Conservation (phyloP, 1,140 invertebrate genomes). For the Pinna nobilis region DNA sequence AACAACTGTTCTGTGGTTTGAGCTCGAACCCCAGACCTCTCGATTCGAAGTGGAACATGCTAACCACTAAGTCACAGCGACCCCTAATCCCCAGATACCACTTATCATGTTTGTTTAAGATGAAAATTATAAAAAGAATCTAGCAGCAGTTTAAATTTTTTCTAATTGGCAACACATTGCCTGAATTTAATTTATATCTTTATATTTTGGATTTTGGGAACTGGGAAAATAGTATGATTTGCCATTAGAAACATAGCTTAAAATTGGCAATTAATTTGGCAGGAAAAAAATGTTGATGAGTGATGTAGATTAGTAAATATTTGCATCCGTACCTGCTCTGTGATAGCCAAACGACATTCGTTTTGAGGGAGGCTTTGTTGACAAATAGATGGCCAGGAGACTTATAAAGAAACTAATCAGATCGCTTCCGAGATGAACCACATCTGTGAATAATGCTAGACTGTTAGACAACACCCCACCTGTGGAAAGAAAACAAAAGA, state of each 20-base stretch:
- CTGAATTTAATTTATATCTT: no score
- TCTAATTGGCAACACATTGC: no score
- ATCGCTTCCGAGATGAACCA: conserved; percentile 96
- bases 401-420: conserved; percentile 98
- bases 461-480: conserved; percentile 94
- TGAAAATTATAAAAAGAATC: no score
- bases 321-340: conserved; percentile 94
- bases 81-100: no score
- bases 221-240: neutral
- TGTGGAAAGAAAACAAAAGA: conserved; percentile 70
- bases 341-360: conserved; percentile 91
- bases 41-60: no score
- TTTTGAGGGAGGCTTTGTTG: conserved; percentile 89
- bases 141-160: no score
- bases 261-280: neutral
- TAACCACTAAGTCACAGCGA: no score
- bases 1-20: no score
- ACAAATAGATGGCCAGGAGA: conserved; percentile 93
- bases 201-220: no score
- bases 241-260: neutral
- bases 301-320: no score
- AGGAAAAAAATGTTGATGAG: neutral
- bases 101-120: no score
- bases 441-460: conserved; percentile 97
- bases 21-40: no score